These are phyloP conservation scores for Rhinoraja longicauda DNA, from an alignment of 2,797 vertebrate species.

Conservation along the genomic window DNA sequence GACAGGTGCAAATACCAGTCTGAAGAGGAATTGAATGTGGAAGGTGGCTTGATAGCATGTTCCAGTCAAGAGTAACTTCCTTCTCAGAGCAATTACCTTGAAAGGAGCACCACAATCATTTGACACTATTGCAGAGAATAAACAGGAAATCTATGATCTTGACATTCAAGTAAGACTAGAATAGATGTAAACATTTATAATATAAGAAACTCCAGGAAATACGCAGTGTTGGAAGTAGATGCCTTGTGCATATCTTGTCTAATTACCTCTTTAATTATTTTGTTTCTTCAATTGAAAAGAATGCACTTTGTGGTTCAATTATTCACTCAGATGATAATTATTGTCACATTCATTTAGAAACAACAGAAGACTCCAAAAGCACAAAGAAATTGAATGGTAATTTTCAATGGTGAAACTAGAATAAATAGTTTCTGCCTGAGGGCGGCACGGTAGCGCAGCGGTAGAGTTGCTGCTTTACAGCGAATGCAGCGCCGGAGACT, in stretches of 20 bases:
- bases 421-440: too few species aligned
- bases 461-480: too few species aligned
- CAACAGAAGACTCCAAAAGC: too few species aligned
- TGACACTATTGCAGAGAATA: not conserved
- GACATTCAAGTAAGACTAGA: not conserved
- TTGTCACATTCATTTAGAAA: too few species aligned
- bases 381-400: too few species aligned
- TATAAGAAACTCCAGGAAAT: not conserved
- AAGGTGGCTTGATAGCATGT: not conserved
- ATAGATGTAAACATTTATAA: not conserved
- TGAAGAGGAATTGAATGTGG: not conserved
- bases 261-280: not conserved
- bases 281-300: not conserved
- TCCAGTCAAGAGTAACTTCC: not conserved
- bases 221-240: not conserved
- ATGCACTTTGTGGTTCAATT: too few species aligned
- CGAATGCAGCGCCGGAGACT: too few species aligned
- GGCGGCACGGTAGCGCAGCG: too few species aligned
- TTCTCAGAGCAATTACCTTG: not conserved
- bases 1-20: not conserved
- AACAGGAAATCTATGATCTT: not conserved
- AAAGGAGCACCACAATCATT: not conserved
- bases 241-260: not conserved
- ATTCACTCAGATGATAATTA: too few species aligned
- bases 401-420: too few species aligned